Base-by-base conservation (phyloP, 1,140 invertebrate genomes). In the Zophobas morio region DNA sequence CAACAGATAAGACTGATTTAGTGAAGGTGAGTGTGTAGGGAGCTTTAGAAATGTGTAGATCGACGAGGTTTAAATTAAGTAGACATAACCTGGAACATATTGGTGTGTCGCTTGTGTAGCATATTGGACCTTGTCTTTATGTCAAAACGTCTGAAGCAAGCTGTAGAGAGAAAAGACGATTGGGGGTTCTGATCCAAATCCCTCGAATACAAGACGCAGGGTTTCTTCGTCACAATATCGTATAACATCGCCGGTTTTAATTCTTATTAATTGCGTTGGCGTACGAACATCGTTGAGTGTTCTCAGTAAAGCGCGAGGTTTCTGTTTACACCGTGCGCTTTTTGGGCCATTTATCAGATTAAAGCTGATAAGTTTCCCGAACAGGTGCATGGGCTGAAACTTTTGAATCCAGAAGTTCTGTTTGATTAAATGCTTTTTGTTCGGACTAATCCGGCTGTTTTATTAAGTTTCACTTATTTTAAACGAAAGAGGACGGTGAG, bases 361-460 rank as follows among this genome's bases (percentile, higher is more conserved):
- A 76, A 76, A 76, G 47, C 75, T 71, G 75, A 76, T 76, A 76
- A 76, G 75, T 76, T 76, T 76, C 63, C 51, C 66, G 75, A 76
- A 70, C 75, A 76, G 75, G 75, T 76, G 75, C 51, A 76, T 76
- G 54, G 72, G 63, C 75, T 71, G 66, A 76, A 76, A 76, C 75
- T 76, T 76, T 76, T 71, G 63, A 76, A 76, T 71, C 75, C 70
- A 71, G 70, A 76, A 71, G 63, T 76, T 76, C 63, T 66, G 39
- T 66, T 76, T 76, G 66, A 70, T 71, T 71, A 56, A 76, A 71
- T 76, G 66, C 66, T 70, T 42, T 76, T 71, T 57, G 75, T 76
- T 71, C 42, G 60, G 40, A 76, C 51, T 70, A 76, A 76, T 76
- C 54, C 63, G 39, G 40, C 39, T 76, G 63, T 76, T 76, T 76